Evolutionary conservation across 2,113 vertebrate genomes (phyloP).

Genomic region (Cyphomyrus plagiostoma): DNA sequence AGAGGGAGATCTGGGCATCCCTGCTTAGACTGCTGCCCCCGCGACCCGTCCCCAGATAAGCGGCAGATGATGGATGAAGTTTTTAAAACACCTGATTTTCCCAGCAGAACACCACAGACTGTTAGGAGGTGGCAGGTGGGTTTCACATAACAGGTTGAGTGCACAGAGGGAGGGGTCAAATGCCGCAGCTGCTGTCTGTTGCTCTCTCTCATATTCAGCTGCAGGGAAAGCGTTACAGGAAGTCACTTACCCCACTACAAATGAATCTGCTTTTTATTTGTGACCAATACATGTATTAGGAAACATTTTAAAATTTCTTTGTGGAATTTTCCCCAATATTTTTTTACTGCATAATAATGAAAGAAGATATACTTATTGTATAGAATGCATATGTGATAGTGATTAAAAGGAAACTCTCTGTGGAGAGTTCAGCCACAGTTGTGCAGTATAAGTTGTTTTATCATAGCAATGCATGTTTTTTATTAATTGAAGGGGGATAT

Average conservation of each 20-base stretch:
- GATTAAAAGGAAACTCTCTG: too few species aligned
- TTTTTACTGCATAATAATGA: not conserved
- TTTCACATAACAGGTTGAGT: constrained; percentile 22
- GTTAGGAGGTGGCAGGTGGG: constrained; percentile 22
- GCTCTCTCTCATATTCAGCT: constrained; percentile 22
- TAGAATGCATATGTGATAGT: not conserved
- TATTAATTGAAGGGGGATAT: not conserved
- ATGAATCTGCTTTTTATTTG: not conserved
- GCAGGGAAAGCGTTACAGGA: not conserved
- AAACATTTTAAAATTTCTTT: not conserved
- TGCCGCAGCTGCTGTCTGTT: constrained; percentile 40
- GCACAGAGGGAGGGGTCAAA: not conserved
- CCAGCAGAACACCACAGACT: not conserved
- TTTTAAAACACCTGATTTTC: not conserved
- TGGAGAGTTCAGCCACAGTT: not conserved
- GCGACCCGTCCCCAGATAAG: not conserved
- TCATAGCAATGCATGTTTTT: not conserved
- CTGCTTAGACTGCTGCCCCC: not conserved
- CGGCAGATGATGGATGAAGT: not conserved
- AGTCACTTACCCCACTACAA: not conserved
- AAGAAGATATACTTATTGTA: not conserved
- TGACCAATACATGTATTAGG: not conserved
- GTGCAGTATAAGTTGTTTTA: not conserved
- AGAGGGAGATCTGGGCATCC: not conserved
- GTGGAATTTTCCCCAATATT: not conserved